Conservation (phyloP, 2,888 invertebrate genomes). For the Merodon equestris region DNA sequence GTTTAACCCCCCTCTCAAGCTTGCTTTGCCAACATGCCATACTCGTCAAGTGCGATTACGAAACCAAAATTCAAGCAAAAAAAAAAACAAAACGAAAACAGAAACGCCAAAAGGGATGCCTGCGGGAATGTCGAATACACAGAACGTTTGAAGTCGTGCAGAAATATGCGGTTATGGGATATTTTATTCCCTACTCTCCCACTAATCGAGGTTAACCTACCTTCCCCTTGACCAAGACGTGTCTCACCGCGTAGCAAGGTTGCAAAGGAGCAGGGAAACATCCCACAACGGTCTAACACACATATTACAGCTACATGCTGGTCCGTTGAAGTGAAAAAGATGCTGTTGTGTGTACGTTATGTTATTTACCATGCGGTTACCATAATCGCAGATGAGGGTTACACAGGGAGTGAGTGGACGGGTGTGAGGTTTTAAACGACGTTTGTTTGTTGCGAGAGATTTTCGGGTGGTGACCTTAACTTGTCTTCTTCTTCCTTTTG, state of each 20-base stretch:
- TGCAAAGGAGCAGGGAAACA: background rate
- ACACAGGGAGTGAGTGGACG: too few species aligned
- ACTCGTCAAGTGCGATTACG: slow-evolving; percentile 47
- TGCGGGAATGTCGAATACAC: slow-evolving; percentile 36
- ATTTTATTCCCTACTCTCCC: background rate
- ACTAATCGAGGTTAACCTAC: background rate
- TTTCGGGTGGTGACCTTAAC: slow-evolving; percentile 40
- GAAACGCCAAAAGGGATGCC: slow-evolving; percentile 16
- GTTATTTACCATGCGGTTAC: too few species aligned
- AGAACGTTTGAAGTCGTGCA: slow-evolving; percentile 30
- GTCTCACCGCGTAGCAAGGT: slow-evolving; percentile 21
- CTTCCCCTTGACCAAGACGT: too few species aligned
- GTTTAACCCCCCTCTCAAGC: slow-evolving; percentile 12
- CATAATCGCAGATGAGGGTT: too few species aligned
- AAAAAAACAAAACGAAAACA: slow-evolving; percentile 11
- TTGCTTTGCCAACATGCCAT: slow-evolving; percentile 18
- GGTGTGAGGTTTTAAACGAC: background rate
- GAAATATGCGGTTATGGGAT: slow-evolving; percentile 27
- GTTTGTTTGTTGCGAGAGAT: slow-evolving; percentile 2
- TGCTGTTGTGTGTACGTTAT: too few species aligned
- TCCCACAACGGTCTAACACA: too few species aligned
- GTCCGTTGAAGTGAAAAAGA: too few species aligned
- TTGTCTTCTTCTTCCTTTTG: slow-evolving; percentile 20
- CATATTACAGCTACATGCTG: background rate
- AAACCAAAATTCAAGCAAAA: slow-evolving; percentile 17